phyloP scores from a whole-genome alignment of 2,888 invertebrate species.

The Pristionchus entomophagus region DNA sequence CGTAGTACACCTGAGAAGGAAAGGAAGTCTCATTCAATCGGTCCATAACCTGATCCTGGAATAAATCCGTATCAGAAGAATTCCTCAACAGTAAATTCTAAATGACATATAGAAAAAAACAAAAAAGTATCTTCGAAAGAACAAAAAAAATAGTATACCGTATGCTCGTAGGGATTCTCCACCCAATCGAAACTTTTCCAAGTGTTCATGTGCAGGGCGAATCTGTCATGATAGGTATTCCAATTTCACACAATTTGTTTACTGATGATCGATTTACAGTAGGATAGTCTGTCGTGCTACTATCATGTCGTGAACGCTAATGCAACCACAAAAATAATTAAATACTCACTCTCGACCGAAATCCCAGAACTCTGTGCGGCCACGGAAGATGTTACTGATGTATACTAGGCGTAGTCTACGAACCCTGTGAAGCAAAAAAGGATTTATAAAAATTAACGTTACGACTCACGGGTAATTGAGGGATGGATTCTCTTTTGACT shows the following conservation, averaged over 20 bases:
- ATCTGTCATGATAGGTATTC: background rate
- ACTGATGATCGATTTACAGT: background rate
- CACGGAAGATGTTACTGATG: background rate
- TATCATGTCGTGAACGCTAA: too few species aligned
- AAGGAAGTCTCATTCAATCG: background rate
- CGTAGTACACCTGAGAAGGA: background rate
- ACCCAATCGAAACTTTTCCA: background rate
- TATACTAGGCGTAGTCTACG: background rate
- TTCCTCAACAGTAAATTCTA: too few species aligned
- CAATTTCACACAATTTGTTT: background rate
- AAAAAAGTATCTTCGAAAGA: background rate
- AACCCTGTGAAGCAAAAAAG: background rate
- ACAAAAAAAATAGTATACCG: background rate
- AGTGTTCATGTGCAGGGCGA: background rate
- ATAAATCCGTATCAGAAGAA: too few species aligned
- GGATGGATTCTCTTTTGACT: too few species aligned
- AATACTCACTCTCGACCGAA: background rate
- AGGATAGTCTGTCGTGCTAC: too few species aligned
- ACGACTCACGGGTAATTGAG: too few species aligned
- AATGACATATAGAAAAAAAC: too few species aligned
- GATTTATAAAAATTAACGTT: too few species aligned
- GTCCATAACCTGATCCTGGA: too few species aligned
- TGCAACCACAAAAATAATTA: too few species aligned
- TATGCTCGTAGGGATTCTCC: slow-evolving; percentile 38
- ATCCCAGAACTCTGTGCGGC: background rate